A percentile compares a stretch with the other conserved stretches of the same genome.
These are phyloP conservation scores for Stegostoma tigrinum DNA, from an alignment of 2,113 vertebrate genomes.

Conservation along the genomic window DNA sequence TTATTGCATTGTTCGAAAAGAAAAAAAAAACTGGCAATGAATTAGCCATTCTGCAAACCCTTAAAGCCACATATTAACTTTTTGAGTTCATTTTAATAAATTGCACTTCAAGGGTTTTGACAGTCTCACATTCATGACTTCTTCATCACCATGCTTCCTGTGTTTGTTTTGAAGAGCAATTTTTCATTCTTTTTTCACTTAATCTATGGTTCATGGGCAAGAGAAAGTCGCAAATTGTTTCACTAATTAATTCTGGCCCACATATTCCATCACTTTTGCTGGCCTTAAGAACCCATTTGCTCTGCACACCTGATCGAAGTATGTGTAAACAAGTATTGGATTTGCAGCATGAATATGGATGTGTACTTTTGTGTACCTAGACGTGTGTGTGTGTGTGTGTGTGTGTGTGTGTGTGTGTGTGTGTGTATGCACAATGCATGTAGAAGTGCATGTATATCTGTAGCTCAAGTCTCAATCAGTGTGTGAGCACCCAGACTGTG, in stretches of 20 bases:
- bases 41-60: background rate
- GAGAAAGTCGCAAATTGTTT: background rate
- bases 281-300: background rate
- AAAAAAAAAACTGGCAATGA: background rate
- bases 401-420: background rate
- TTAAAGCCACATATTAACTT: constrained; percentile 8
- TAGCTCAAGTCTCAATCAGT: background rate
- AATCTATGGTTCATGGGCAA: background rate
- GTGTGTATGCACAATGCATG: background rate
- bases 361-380: background rate
- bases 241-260: background rate
- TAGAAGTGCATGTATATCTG: background rate
- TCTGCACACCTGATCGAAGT: background rate
- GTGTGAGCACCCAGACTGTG: background rate
- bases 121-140: background rate
- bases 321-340: background rate
- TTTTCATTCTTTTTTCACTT: background rate
- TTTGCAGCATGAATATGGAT: background rate
- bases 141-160: background rate
- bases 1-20: background rate
- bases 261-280: background rate
- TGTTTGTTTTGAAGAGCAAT: background rate
- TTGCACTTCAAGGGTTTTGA: background rate
- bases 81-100: background rate
- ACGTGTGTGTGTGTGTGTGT: background rate